Evolutionary conservation across 2,888 invertebrate genomes (phyloP).

Genomic region (Drosophila mulleri): DNA sequence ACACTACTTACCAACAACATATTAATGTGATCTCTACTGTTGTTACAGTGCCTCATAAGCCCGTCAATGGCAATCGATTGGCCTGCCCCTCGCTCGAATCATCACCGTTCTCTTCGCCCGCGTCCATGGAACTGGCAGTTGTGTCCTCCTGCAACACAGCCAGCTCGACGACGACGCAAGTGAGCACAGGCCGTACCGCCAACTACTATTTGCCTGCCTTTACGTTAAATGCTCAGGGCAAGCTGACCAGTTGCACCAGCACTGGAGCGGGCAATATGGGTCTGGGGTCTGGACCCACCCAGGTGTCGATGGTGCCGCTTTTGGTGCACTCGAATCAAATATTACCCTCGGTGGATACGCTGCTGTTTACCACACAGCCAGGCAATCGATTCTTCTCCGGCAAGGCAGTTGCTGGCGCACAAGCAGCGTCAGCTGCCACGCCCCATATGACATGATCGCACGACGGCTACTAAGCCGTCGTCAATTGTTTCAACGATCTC

Average conservation of each 20-base stretch:
- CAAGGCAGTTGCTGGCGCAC: constrained; percentile 41
- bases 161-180: constrained; percentile 33
- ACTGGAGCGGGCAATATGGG: constrained; percentile 20
- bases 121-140: constrained; percentile 81
- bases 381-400: constrained; percentile 71
- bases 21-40: not conserved
- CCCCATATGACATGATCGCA: constrained; percentile 72
- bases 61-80: constrained; percentile 68
- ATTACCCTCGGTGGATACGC: constrained; percentile 84
- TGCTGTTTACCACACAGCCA: constrained; percentile 78
- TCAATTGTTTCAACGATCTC: constrained; percentile 72
- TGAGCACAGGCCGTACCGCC: constrained; percentile 38
- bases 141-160: constrained; percentile 43
- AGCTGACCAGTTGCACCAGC: constrained; percentile 47
- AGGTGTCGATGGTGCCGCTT: constrained; percentile 70
- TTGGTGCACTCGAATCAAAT: constrained; percentile 79
- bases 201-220: constrained; percentile 74
- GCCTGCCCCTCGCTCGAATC: constrained; percentile 83
- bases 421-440: constrained; percentile 40
- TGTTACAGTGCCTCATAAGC: constrained; percentile 71
- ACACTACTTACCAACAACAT: not conserved
- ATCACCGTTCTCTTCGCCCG: constrained; percentile 84
- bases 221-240: constrained; percentile 70
- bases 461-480: constrained; percentile 48
- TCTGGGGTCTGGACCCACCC: constrained; percentile 36